A percentile compares a stretch with the other conserved stretches of the same genome.
These are phyloP conservation scores for Nothoprocta perdicaria DNA, from an alignment of 2,113 vertebrate genomes.

Conservation along the genomic window DNA sequence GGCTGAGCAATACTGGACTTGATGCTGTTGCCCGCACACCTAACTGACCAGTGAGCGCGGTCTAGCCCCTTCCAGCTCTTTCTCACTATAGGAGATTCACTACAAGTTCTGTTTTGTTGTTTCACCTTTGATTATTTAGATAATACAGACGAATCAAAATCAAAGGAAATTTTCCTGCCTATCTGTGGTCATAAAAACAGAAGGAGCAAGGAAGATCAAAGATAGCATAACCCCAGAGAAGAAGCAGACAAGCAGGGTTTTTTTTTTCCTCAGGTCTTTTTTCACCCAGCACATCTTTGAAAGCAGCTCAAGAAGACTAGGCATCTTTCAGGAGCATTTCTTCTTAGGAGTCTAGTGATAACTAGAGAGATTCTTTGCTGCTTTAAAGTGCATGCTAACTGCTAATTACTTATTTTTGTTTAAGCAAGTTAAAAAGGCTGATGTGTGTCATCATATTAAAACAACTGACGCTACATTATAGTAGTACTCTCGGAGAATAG, in stretches of 20 bases:
- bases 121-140: background rate
- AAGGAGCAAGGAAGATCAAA: background rate
- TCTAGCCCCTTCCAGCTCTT: background rate
- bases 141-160: background rate
- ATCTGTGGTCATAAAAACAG: background rate
- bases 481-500: background rate
- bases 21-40: background rate
- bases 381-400: background rate
- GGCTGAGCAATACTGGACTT: background rate
- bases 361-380: background rate
- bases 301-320: background rate
- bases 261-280: background rate
- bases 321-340: background rate
- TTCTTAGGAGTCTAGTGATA: background rate
- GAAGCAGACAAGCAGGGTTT: background rate
- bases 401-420: slow-evolving; percentile 11
- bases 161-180: background rate
- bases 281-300: background rate
- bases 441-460: background rate
- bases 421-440: background rate
- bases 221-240: background rate
- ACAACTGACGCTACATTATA: background rate
- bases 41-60: background rate
- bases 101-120: rapidly evolving
- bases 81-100: background rate